Conservation (phyloP, 2,888 invertebrate species). For the Ornithoptera priamus region DNA sequence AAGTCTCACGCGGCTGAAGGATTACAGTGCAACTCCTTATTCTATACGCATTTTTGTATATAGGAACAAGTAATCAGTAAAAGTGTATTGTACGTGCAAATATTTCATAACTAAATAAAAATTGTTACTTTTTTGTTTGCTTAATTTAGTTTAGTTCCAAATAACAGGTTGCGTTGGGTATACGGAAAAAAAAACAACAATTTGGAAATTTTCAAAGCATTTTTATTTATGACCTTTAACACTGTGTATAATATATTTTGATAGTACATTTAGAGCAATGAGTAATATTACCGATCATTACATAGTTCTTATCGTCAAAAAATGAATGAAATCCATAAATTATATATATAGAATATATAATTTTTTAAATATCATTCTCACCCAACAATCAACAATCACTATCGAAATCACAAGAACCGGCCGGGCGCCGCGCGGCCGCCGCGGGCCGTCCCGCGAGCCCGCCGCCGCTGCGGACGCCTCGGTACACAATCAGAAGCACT, state of each 20-base stretch:
- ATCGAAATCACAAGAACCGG: conserved; percentile 63
- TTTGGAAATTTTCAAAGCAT: conserved; percentile 79
- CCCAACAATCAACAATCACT: conserved; percentile 77
- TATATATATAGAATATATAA: conserved; percentile 74
- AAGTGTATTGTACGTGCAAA: too few species aligned
- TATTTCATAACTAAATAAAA: too few species aligned
- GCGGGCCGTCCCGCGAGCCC: conserved; percentile 21
- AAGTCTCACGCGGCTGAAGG: too few species aligned
- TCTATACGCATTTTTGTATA: too few species aligned
- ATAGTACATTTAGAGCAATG: conserved; percentile 82
- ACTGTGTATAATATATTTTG: conserved; percentile 81
- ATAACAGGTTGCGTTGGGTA: not conserved
- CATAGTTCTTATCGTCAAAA: conserved; percentile 77
- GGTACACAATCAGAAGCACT: conserved; percentile 45
- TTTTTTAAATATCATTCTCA: conserved; percentile 72
- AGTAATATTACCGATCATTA: conserved; percentile 81
- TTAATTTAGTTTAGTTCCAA: too few species aligned
- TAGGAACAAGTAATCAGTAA: too few species aligned
- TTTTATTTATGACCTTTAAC: conserved; percentile 80
- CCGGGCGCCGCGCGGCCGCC: conserved; percentile 29
- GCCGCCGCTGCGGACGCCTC: conserved; percentile 31
- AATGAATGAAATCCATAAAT: conserved; percentile 77
- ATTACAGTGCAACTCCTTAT: too few species aligned
- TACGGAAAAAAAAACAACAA: conserved; percentile 53
- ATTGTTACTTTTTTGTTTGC: too few species aligned